These are phyloP conservation scores for Melanostigma gelatinosum DNA, from an alignment of 2,113 vertebrate genomes.

Conservation along the genomic window DNA sequence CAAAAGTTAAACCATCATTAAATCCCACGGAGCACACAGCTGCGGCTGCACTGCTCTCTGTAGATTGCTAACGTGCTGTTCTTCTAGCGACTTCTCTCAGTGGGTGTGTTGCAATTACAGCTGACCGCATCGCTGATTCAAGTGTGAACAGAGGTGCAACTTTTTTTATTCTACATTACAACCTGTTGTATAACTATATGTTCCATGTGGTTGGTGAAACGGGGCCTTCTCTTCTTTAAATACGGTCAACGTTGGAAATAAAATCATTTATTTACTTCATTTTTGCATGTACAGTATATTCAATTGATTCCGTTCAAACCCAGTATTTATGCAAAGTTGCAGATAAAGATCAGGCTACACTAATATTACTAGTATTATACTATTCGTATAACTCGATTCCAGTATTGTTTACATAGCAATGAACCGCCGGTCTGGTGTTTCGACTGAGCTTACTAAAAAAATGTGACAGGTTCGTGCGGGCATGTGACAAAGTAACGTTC, in stretches of 20 bases:
- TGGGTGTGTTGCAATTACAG: constrained; percentile 10
- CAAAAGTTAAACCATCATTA: constrained; percentile 21
- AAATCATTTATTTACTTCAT: not conserved
- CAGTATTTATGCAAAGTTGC: not conserved
- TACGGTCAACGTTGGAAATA: not conserved
- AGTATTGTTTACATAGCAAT: not conserved
- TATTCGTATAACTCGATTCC: too few relatives aligned
- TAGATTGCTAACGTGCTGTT: not conserved
- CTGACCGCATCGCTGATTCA: constrained; percentile 9
- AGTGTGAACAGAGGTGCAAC: not conserved
- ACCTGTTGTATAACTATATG: not conserved
- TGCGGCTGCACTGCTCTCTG: not conserved
- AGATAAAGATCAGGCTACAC: too few relatives aligned
- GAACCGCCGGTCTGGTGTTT: not conserved
- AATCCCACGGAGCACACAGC: not conserved
- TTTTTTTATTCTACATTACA: not conserved
- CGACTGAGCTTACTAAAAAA: not conserved
- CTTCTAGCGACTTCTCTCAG: not conserved
- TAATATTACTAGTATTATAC: too few relatives aligned
- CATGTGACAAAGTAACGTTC: not conserved
- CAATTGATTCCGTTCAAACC: not conserved
- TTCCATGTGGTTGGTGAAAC: not conserved
- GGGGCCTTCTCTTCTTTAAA: not conserved
- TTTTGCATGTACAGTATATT: not conserved
- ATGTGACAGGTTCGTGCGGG: not conserved